Conservation (phyloP, 1,140 invertebrate genomes). For the Pseudomyrmex gracilis region DNA sequence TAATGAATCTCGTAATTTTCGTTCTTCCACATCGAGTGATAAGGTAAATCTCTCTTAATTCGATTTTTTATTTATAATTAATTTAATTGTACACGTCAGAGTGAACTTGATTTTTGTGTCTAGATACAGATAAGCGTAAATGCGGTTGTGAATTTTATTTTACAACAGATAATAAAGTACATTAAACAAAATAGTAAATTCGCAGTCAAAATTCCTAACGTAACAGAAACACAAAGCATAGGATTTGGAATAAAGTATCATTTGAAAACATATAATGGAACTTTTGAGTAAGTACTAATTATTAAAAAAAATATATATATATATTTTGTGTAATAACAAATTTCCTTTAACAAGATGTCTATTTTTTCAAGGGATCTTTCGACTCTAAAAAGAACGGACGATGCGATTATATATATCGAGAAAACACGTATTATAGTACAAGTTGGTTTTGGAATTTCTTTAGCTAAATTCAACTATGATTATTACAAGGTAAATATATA, state of each 20-base stretch:
- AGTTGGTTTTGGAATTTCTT: constrained; percentile 61
- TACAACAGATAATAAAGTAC: constrained; percentile 42
- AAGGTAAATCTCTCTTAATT: not conserved
- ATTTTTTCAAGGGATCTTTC: constrained; percentile 68
- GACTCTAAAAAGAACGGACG: constrained; percentile 61
- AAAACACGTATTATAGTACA: constrained; percentile 48
- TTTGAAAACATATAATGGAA: constrained; percentile 58
- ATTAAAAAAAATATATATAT: not conserved
- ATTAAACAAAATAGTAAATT: constrained; percentile 48
- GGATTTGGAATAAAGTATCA: constrained; percentile 49
- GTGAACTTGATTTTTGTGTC: not conserved
- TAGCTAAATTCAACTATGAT: constrained; percentile 49
- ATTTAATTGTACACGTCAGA: not conserved
- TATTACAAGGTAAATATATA: constrained; percentile 67
- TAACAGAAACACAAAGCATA: constrained; percentile 33
- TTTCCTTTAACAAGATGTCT: not conserved
- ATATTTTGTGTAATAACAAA: not conserved
- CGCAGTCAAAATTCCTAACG: constrained; percentile 62
- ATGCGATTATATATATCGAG: constrained; percentile 56
- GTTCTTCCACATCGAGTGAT: not conserved
- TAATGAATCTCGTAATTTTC: not conserved
- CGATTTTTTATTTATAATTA: not conserved
- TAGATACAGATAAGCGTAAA: constrained; percentile 54
- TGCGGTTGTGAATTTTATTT: constrained; percentile 42
- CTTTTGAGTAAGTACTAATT: constrained; percentile 61